phyloP scores from a whole-genome alignment of 2,113 vertebrate genomes.

The Apus apus region DNA sequence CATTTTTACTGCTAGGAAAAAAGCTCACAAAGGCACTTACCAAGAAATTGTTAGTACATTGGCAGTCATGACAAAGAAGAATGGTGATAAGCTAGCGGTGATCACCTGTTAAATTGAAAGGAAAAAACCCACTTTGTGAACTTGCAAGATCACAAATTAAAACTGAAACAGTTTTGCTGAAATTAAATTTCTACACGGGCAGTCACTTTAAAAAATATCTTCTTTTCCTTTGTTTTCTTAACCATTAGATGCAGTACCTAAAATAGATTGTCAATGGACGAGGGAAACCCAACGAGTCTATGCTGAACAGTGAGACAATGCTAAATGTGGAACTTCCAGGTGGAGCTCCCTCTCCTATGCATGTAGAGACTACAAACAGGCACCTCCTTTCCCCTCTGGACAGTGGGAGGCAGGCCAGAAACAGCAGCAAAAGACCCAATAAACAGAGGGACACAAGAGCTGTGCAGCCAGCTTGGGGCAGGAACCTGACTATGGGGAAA shows the following conservation, averaged over 20 bases:
- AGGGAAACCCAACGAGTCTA: neutral
- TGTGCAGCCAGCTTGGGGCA: neutral
- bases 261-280: neutral
- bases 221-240: neutral
- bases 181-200: neutral
- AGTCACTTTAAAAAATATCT: neutral
- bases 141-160: neutral
- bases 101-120: slow-evolving; percentile 78
- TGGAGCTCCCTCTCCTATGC: no score
- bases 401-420: neutral
- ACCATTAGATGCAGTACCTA: neutral
- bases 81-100: slow-evolving; percentile 81
- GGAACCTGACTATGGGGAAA: neutral
- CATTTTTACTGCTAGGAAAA: neutral
- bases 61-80: slow-evolving; percentile 82
- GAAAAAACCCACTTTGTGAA: neutral
- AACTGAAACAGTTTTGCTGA: neutral
- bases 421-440: neutral
- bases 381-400: neutral
- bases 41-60: slow-evolving; percentile 78
- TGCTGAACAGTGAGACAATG: neutral
- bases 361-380: neutral
- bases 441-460: neutral
- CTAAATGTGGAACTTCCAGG: neutral
- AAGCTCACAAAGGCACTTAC: slow-evolving; percentile 74